Conservation (phyloP, 2,888 invertebrate genomes). For the Spisula solida region DNA sequence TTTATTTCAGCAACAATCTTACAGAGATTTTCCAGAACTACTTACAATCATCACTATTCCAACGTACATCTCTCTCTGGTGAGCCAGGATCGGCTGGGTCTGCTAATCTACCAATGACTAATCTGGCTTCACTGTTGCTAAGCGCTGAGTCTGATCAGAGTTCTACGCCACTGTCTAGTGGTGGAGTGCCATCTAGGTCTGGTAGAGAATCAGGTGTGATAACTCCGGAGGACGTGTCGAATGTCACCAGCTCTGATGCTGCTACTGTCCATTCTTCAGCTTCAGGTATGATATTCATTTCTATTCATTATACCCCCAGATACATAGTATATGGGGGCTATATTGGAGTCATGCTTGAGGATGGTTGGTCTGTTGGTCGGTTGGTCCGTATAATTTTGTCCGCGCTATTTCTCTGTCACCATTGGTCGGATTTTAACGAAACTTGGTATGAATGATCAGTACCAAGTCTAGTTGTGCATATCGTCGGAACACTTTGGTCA, state of each 20-base stretch:
- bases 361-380: no score
- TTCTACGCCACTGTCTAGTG: conserved; percentile 20
- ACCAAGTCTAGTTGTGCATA: no score
- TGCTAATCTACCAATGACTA: conserved; percentile 47
- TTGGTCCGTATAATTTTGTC: no score
- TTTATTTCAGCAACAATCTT: conserved; percentile 37
- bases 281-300: conserved; percentile 67
- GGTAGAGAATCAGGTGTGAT: conserved; percentile 68
- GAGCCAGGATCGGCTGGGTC: conserved; percentile 19
- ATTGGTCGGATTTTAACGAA: no score
- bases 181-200: conserved; percentile 26
- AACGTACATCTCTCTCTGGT: conserved; percentile 40
- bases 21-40: conserved; percentile 58
- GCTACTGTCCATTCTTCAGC: conserved; percentile 80
- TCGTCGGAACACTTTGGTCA: no score
- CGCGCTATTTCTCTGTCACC: no score
- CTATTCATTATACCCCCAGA: no score
- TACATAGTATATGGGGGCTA: no score
- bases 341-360: no score
- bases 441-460: no score
- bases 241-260: conserved; percentile 81
- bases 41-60: conserved; percentile 44
- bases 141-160: conserved; percentile 61
- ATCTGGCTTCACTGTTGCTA: conserved; percentile 74
- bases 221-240: conserved; percentile 81